Conservation (phyloP, 1,140 invertebrate genomes). For the Galleria mellonella region DNA sequence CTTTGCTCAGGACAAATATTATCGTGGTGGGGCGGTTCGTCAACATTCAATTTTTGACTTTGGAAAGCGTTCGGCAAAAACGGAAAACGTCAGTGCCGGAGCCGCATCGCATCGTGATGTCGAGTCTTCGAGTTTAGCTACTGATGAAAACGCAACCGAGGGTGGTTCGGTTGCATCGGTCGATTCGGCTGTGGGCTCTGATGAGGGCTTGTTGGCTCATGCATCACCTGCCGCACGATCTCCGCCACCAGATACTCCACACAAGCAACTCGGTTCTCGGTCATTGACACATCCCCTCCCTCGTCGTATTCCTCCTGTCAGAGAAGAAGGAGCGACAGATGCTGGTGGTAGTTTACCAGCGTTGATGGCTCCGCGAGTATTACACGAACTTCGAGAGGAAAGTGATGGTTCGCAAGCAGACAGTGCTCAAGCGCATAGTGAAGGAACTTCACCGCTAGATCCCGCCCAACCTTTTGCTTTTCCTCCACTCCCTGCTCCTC, state of each 20-base stretch:
- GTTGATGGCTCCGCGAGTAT: conserved; percentile 54
- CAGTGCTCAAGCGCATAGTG: conserved; percentile 69
- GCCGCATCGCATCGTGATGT: conserved; percentile 14
- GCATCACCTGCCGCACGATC: conserved; percentile 60
- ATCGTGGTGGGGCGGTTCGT: conserved; percentile 44
- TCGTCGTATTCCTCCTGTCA: conserved; percentile 56
- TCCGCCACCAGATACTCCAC: conserved; percentile 45
- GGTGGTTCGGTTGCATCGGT: conserved; percentile 75
- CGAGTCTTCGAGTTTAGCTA: conserved; percentile 15
- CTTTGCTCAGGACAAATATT: conserved; percentile 72
- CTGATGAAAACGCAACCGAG: conserved; percentile 51
- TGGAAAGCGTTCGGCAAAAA: conserved; percentile 43
- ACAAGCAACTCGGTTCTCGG: conserved; percentile 61
- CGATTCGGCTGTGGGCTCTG: conserved; percentile 77
- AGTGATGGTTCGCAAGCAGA: conserved; percentile 72
- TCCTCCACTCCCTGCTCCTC: conserved; percentile 56
- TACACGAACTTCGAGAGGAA: conserved; percentile 72
- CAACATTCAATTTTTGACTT: conserved; percentile 61
- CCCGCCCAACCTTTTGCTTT: conserved; percentile 61
- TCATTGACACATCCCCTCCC: conserved; percentile 71
- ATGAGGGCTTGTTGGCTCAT: conserved; percentile 70
- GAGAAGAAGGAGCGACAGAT: conserved; percentile 42
- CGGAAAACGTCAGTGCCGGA: conserved; percentile 26
- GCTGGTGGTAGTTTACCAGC: conserved; percentile 68
- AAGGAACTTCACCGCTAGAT: conserved; percentile 62